Base-by-base conservation (phyloP, 2,888 invertebrate genomes). In the Campoplex nolae region DNA sequence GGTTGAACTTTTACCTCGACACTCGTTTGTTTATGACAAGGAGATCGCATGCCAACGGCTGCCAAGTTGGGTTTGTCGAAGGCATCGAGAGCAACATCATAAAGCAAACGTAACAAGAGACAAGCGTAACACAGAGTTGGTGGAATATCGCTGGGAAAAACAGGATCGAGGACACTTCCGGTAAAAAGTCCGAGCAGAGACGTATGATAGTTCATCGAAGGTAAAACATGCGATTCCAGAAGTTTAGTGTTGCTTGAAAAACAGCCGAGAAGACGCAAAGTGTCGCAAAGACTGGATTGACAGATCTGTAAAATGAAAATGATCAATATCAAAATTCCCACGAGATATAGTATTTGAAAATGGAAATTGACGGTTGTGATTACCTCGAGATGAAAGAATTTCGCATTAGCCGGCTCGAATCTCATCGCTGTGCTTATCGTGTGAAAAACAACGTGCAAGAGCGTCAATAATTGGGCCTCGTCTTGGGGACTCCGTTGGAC, bases 351-450 rank as follows among this genome's bases (percentile, higher is more conserved):
- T 16, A 62, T 62, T 62, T 32, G 28, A 48, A 48, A 4, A 58
- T 28, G 13, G 0, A 23, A 38, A 18, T 42, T 3, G 51, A 28
- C 48, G 23, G 23, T 35, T 42, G 58, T 18, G 89, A 92, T 92
- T 91, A 97, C 97, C 96, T 99, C 99, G 89, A 98, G 97, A 93
- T 98, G 97, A 95, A 99, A 99, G 95, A 99, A 98, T 94, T 99
- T 99, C 0, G 99, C 99, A 94, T 99, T 99, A 0, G 99, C 99
- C 1, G 99, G 99, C 94, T 99, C 99, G 94, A 99, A 99, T 90
- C 99, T 96, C 99, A 99, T 99, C 2, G 99, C 99, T 0, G 99
- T 98, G 86, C 98, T 98, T 89, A 99, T 96, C 0, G 99, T 98
- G 93, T 98, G 98, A 95, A 99, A 99, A 13, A 99, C 98, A 82